phyloP scores from a whole-genome alignment of 2,888 invertebrate genomes.

The Sphecodes monilicornis region DNA sequence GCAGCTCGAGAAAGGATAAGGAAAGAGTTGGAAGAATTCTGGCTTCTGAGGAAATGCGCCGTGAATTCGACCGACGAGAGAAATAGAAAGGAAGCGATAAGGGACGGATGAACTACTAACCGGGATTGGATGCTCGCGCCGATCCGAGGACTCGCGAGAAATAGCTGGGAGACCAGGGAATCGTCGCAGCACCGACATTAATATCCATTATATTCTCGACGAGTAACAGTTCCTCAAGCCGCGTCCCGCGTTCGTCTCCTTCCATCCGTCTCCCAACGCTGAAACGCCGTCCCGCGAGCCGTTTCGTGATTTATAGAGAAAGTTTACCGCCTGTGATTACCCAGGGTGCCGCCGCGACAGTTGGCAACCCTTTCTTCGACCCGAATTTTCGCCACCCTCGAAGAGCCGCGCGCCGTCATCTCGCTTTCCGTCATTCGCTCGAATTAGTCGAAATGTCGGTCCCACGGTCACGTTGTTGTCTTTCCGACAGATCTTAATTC shows the following conservation, averaged over 20 bases:
- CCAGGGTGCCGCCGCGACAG: conserved; percentile 63
- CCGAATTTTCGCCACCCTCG: conserved; percentile 16
- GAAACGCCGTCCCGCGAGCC: conserved; percentile 64
- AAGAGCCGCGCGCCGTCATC: conserved; percentile 52
- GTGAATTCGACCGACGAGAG: conserved; percentile 16
- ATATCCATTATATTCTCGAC: conserved; percentile 77
- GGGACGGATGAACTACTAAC: conserved; percentile 47
- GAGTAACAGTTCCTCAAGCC: conserved; percentile 53
- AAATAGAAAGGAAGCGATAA: conserved; percentile 30
- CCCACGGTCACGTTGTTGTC: conserved; percentile 45
- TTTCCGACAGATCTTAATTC: not conserved
- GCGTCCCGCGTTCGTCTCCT: conserved; percentile 51
- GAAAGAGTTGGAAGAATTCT: not conserved
- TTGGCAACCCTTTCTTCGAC: conserved; percentile 62
- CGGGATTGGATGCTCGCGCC: conserved; percentile 35
- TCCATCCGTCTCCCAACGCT: conserved; percentile 48
- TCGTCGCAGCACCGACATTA: conserved; percentile 77
- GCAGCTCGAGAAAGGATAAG: not conserved
- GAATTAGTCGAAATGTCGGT: conserved; percentile 65
- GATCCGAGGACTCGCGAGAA: conserved; percentile 29
- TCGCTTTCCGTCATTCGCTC: conserved; percentile 70
- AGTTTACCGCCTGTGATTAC: conserved; percentile 77
- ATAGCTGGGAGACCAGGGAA: conserved; percentile 53
- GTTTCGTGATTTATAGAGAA: conserved; percentile 79
- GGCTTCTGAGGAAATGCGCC: conserved; percentile 5